These are phyloP conservation scores for Bovichtus variegatus DNA, from an alignment of 2,797 vertebrate species.

Conservation along the genomic window DNA sequence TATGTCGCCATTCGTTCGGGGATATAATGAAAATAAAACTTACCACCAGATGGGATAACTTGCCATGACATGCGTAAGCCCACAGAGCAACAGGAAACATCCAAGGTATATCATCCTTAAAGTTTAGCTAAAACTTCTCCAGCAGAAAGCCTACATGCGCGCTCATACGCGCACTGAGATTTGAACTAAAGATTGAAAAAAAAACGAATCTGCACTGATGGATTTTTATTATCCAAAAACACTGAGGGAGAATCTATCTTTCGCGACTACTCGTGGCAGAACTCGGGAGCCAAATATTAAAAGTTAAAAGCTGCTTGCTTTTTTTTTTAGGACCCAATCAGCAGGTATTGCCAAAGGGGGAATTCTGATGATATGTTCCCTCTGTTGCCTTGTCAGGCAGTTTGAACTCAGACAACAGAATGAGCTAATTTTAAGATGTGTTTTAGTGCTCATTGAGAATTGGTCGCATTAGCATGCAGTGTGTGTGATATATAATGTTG, in stretches of 20 bases:
- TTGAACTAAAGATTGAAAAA: constrained; percentile 45
- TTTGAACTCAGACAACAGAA: constrained; percentile 83
- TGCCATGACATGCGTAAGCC: constrained; percentile 91
- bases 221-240: constrained; percentile 50
- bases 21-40: constrained; percentile 84
- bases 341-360: constrained; percentile 90
- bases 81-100: constrained; percentile 93
- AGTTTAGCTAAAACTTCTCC: constrained; percentile 80
- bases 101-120: constrained; percentile 92
- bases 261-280: constrained; percentile 83
- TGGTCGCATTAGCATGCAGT: constrained; percentile 88
- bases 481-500: constrained; percentile 90
- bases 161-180: constrained; percentile 75
- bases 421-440: constrained; percentile 89
- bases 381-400: constrained; percentile 75
- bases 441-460: constrained; percentile 92
- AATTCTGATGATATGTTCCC: constrained; percentile 87
- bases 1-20: constrained; percentile 1
- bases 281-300: constrained; percentile 86
- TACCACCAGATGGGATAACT: constrained; percentile 99
- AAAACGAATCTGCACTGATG: constrained; percentile 31
- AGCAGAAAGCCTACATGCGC: constrained; percentile 73
- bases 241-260: constrained; percentile 73
- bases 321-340: constrained; percentile 88
- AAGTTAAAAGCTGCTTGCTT: constrained; percentile 83